phyloP scores from a whole-genome alignment of 1,140 invertebrate genomes.

The Drepana arcuata region DNA sequence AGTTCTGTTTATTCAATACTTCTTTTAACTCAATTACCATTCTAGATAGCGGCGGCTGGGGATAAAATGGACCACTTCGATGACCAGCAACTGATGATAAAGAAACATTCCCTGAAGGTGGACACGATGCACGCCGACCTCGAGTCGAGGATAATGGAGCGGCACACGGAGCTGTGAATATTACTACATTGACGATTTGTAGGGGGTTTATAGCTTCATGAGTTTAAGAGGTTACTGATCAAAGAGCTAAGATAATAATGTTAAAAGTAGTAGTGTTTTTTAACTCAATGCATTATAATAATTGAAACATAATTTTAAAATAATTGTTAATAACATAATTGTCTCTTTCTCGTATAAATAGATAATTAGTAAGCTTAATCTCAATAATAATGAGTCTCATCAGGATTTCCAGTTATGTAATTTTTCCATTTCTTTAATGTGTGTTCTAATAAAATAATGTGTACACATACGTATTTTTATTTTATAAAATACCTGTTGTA shows the following conservation, averaged over 20 bases:
- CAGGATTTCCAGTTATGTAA: no score
- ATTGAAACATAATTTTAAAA: no score
- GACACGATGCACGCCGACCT: conserved; percentile 90
- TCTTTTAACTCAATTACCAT: conserved; percentile 1
- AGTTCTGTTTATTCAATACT: background rate
- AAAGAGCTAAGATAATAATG: no score
- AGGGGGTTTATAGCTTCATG: no score
- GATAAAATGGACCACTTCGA: conserved; percentile 75
- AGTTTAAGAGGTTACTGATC: no score
- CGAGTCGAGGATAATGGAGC: conserved; percentile 82
- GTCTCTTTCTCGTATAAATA: no score
- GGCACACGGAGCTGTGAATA: conserved; percentile 81
- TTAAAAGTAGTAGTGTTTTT: no score
- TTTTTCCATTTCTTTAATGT: no score
- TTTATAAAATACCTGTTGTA: background rate
- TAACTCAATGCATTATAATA: no score
- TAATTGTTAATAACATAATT: no score
- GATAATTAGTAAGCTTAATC: no score
- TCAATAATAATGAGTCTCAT: conserved; percentile 5
- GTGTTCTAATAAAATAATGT: conserved; percentile 3
- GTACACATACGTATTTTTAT: background rate
- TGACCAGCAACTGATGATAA: conserved; percentile 81
- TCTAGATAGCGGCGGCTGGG: conserved; percentile 73
- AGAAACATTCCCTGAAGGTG: conserved; percentile 86
- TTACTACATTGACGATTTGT: no score